Conservation (phyloP, 2,113 vertebrate genomes). For the Circaetus gallicus region DNA sequence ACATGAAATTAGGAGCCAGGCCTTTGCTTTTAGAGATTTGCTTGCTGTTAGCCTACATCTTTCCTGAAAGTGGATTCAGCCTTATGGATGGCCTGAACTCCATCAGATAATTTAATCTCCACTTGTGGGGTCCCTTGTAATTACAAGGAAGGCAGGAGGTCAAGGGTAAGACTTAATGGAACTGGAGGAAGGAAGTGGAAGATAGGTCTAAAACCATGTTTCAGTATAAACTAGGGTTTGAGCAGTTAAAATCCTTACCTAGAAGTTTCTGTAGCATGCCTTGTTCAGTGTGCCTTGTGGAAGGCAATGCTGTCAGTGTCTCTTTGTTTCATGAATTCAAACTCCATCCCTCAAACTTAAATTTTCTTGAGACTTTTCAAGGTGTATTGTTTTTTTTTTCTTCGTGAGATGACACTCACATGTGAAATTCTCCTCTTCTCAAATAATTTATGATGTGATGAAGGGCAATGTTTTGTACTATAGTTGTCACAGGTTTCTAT, state of each 20-base stretch:
- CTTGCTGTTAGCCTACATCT: neutral
- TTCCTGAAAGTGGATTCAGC: neutral
- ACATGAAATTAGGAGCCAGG: neutral
- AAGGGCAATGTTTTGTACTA: neutral
- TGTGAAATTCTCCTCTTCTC: neutral
- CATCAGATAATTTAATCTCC: neutral
- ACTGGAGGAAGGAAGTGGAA: neutral
- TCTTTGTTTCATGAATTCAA: neutral
- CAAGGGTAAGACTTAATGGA: neutral
- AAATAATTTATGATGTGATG: neutral
- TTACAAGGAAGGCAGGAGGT: neutral
- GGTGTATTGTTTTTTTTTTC: neutral
- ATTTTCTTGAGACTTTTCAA: neutral
- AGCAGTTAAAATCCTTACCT: neutral
- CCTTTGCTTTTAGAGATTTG: neutral
- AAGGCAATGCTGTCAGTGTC: neutral
- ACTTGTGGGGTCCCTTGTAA: neutral
- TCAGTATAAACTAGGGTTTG: neutral
- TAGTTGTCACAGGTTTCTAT: neutral
- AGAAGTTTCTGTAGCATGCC: neutral
- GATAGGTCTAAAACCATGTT: neutral
- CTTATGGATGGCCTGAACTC: neutral
- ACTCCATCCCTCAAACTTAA: neutral
- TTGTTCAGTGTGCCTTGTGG: neutral
- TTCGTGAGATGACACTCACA: neutral